Evolutionary conservation across 2,888 invertebrate species (phyloP), one percentile per base, ranked within the genome.

Genomic region (Ophioninae sp.): DNA sequence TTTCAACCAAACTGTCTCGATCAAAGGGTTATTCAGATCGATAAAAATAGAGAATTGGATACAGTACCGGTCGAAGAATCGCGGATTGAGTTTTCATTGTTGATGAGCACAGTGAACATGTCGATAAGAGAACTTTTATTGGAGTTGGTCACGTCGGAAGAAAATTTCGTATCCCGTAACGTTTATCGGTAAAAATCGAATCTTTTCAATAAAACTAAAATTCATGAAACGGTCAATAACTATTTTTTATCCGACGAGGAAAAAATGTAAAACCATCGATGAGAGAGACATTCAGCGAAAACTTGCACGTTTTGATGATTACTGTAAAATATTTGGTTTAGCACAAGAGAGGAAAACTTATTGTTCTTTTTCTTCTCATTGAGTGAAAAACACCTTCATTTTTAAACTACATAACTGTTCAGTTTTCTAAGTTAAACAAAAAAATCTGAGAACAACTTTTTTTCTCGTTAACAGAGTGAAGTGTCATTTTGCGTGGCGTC

Each of bases 401-500:
- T 30, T 2, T 30, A 30, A 30, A 30, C 3, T 30, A 3, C 30
- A 30, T 30, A 30, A 30, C 30, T 30, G 3, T 3, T 30, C 30
- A 30, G 30, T 30, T 30, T 30, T 30, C 30, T 30, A 30, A 30
- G 30, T 30, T 30, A 1, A 2, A 30, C 30, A 30, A n/a, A 74
- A 74, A 74, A 51, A 30, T 30, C 30, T 22, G 5, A 39, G 30
- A 39, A 73, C 13, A 23, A 41, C 7, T 2, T 56, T 69, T 2
- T 73, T 17, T 22, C 20, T 30, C 56, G 23, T 59, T 88, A 85
- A 23, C 92, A 94, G 94, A 93, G 93, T 89, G 93, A 94, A 87
- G 93, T 93, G 58, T 93, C 93, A 83, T 94, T 94, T 89, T 93
- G 93, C 79, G 90, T 93, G 23, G 91, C 91, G 59, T 90, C 91